These are phyloP conservation scores for Ophioninae sp. DNA, from an alignment of 2,888 invertebrate species.

Conservation along the genomic window DNA sequence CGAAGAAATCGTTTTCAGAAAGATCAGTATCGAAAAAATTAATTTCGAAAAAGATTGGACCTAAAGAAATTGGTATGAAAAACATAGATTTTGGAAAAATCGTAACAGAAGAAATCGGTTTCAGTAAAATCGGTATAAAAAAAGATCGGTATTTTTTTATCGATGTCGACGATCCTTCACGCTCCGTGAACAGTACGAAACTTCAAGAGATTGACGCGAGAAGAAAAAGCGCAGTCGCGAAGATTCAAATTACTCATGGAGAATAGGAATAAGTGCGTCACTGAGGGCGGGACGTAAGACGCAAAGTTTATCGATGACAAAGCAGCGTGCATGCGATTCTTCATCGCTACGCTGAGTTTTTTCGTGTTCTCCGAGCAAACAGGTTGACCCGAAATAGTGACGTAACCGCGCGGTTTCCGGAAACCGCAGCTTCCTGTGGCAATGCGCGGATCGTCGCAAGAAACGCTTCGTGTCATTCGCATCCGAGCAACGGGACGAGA, in stretches of 20 bases:
- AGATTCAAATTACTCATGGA: conserved; percentile 28
- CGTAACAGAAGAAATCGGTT: no score
- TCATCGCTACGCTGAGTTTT: conserved; percentile 14
- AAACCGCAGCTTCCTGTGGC: conserved; percentile 68
- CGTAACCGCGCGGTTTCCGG: conserved; percentile 66
- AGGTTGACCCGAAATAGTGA: conserved; percentile 50
- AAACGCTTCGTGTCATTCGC: not conserved
- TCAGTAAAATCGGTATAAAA: not conserved
- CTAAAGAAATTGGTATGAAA: no score
- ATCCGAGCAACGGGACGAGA: not conserved
- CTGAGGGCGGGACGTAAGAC: conserved; percentile 14
- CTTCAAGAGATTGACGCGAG: not conserved
- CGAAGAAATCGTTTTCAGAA: not conserved
- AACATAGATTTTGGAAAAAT: not conserved
- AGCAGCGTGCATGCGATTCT: conserved; percentile 28
- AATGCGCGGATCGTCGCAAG: conserved; percentile 40
- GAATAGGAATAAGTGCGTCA: conserved; percentile 23
- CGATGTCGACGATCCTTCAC: not conserved
- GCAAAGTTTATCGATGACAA: conserved; percentile 31
- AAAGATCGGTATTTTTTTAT: no score
- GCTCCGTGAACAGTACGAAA: not conserved
- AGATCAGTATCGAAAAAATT: not conserved
- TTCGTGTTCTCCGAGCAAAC: conserved; percentile 38
- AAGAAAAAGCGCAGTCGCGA: not conserved
- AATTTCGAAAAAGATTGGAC: not conserved